Conservation (phyloP, 2,888 invertebrate species). For the Lacanobia oleracea region DNA sequence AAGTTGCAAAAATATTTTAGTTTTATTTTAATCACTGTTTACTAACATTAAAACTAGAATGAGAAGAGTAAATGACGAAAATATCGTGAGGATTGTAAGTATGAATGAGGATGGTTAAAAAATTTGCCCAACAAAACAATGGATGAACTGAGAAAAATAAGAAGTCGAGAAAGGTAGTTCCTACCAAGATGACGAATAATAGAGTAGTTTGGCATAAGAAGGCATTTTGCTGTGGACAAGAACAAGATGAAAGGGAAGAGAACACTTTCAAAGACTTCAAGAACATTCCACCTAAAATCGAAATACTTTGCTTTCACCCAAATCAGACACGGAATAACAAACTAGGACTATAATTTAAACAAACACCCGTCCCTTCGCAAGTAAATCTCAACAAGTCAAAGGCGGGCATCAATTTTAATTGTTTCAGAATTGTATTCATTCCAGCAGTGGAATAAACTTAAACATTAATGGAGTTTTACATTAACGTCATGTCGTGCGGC, state of each 20-base stretch:
- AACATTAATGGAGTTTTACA: constrained; percentile 64
- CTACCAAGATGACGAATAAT: background rate
- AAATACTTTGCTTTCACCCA: constrained; percentile 21
- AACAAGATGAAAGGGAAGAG: background rate
- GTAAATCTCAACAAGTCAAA: constrained; percentile 57
- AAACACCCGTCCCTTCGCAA: constrained; percentile 41
- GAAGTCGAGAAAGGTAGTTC: background rate
- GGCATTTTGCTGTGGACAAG: background rate
- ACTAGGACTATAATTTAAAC: constrained; percentile 47
- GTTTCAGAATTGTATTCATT: constrained; percentile 59
- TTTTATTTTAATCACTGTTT: background rate
- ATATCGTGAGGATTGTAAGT: too few species aligned
- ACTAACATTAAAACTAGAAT: background rate
- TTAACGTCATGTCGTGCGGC: constrained; percentile 65
- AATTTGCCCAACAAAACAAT: background rate
- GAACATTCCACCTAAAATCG: constrained; percentile 2
- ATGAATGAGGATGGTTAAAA: background rate
- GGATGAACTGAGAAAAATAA: background rate
- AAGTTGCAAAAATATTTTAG: background rate
- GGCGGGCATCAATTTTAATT: constrained; percentile 63
- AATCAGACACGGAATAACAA: constrained; percentile 28
- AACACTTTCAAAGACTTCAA: background rate
- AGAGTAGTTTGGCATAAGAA: background rate
- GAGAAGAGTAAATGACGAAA: background rate
- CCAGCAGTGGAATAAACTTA: constrained; percentile 52